Evolutionary conservation across 2,888 invertebrate genomes (phyloP), one percentile per base, ranked within the genome.

Genomic region (Cremastinae sp.): DNA sequence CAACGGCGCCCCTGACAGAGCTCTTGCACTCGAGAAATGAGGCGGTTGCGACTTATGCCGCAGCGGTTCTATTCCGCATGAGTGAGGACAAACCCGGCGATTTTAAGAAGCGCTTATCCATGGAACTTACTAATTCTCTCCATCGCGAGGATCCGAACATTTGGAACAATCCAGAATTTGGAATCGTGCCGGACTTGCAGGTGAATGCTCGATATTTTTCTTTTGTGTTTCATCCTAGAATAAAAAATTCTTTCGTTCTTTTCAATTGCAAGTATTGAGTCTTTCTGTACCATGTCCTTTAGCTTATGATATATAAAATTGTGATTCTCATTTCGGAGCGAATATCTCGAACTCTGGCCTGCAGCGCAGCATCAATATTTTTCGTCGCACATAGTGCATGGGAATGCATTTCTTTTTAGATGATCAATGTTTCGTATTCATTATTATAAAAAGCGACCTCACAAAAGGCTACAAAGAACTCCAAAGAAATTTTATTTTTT

Each of bases 21-120:
- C 91, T 99, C 69, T 91, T 99, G 81, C 98, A 99, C 91, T 98
- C 98, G 16, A 94, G 97, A 82, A 99, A 99, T 88, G 98, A 99
- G 92, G 98, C 98, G 76, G 98, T 99, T 78, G 98, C 98, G 9
- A 98, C 98, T 0, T 99, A 99, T 89, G 98, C 98, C 37, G 98
- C 98, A 1, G 98, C 98, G 1, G 98, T 99, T 22, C 92, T 99
- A 75, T 98, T 98, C 93, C 95, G 98, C 83, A 98, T 99, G 97
- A n/a, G n/a, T n/a, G n/a, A n/a, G n/a, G n/a, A n/a, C n/a, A n/a
- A n/a, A n/a, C n/a, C n/a, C n/a, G n/a, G n/a, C n/a, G n/a, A n/a
- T n/a, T n/a, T n/a, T n/a, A n/a, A n/a, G n/a, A n/a, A n/a, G n/a
- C n/a, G n/a, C n/a, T n/a, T n/a, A n/a, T n/a, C n/a, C n/a, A n/a